Base-by-base conservation (phyloP, 2,888 invertebrate species). In the Aethes cnicana region DNA sequence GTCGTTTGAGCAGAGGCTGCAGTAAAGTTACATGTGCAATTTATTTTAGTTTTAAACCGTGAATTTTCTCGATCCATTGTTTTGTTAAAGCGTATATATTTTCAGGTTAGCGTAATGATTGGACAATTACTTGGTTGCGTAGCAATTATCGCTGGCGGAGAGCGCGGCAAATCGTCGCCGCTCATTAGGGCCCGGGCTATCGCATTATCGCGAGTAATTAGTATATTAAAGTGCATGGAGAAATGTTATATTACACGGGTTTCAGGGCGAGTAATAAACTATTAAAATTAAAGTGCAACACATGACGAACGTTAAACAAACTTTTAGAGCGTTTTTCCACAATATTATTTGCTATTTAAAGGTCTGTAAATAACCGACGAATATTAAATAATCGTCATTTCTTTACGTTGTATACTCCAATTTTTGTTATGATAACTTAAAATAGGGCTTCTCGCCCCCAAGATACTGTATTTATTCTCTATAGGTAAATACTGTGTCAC, bases 21-120 rank as follows among this genome's bases (percentile, higher is more conserved):
- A 32, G 14, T 46, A 30, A 30, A 50, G 21, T 30, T 35, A 37
- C 50, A 44, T 32, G 44, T 52, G 33, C 52, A 52, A 52, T 52
- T 44, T 46, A 39, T 16, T 46, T 52, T 46, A 66, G 71, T 69
- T 64, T 54, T 66, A 58, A 62, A 65, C 58, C 77, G 77, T 75
- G 65, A 69, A 74, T 76, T 84, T 79, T 75, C 79, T 72, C 63
- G 63, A 74, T 69, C 81, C 72, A 86, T 88, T 88, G 85, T 89
- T 87, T 61, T 73, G 71, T 84, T 80, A 81, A 84, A 86, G 78
- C 88, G 84, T 88, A 76, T 66, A n/a, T n/a, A 84, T 80, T 85
- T 88, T 83, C 86, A 84, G 81, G 77, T 87, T 86, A 86, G 69
- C 85, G 85, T 84, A 87, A 87, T 88, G 87, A 87, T 84, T 80